Evolutionary conservation across 2,113 vertebrate species (phyloP).

Genomic region (Alouatta palliata): DNA sequence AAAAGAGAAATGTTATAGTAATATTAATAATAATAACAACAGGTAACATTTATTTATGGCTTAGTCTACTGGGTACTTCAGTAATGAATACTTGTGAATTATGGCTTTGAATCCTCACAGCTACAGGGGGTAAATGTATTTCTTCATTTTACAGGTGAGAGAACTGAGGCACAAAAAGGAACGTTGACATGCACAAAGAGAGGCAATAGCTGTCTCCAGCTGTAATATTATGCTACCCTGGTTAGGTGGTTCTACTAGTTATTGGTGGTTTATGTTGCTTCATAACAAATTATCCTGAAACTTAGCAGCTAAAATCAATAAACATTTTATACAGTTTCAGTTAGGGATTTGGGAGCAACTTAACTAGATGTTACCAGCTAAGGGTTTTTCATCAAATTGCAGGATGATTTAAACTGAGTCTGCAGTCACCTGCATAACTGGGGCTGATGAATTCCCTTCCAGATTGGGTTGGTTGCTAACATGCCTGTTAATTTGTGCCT

Average conservation of each 20-base stretch:
- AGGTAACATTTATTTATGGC: conserved; percentile 4
- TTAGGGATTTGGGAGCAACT: neutral
- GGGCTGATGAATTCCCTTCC: neutral
- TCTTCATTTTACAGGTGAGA: neutral
- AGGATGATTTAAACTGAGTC: neutral
- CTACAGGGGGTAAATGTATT: neutral
- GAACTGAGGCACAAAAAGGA: neutral
- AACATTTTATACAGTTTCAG: neutral
- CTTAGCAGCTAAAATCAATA: neutral
- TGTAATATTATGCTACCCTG: neutral
- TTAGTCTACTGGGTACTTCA: neutral
- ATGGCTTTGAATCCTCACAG: neutral
- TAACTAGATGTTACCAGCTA: neutral
- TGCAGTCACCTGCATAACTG: neutral
- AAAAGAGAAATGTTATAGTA: neutral
- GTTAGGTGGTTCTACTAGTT: neutral
- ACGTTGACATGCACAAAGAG: neutral
- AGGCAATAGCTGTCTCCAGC: neutral
- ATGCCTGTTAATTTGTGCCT: neutral
- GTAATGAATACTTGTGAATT: neutral
- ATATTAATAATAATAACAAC: neutral
- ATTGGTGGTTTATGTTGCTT: neutral
- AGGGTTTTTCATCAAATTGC: neutral
- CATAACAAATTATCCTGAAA: neutral
- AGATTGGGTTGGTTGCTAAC: neutral